Percentiles rank a stretch among this genome's conserved stretches.
Conservation (phyloP, 1,140 invertebrate species). For the Saxidomus purpurata region DNA sequence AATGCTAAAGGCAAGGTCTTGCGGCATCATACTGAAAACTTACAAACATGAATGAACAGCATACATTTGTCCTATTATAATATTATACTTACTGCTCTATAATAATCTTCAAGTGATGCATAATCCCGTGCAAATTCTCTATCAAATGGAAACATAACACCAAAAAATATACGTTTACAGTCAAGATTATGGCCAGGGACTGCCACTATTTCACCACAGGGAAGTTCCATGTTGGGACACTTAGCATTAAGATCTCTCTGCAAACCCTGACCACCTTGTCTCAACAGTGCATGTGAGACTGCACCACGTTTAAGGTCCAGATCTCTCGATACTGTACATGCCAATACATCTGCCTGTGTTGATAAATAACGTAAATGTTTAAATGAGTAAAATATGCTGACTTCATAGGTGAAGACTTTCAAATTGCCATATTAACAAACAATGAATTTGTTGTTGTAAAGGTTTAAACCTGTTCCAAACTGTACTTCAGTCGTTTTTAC, state of each 20-base stretch:
- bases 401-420: too few species aligned
- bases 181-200: not conserved
- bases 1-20: too few species aligned
- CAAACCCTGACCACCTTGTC: not conserved
- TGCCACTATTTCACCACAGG: not conserved
- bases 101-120: not conserved
- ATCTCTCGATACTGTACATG: not conserved
- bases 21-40: too few species aligned
- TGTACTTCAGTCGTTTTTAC: too few species aligned
- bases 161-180: not conserved
- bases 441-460: too few species aligned
- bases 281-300: not conserved
- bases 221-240: not conserved
- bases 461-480: too few species aligned
- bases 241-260: not conserved
- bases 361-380: too few species aligned
- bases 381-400: too few species aligned
- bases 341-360: not conserved
- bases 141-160: not conserved
- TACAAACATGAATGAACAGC: too few species aligned
- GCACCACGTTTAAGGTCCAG: not conserved
- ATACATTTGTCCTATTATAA: too few species aligned
- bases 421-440: too few species aligned
- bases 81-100: not conserved
- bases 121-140: not conserved